Evolutionary conservation across 1,140 invertebrate genomes (phyloP).

Genomic region (Lucilia sericata): DNA sequence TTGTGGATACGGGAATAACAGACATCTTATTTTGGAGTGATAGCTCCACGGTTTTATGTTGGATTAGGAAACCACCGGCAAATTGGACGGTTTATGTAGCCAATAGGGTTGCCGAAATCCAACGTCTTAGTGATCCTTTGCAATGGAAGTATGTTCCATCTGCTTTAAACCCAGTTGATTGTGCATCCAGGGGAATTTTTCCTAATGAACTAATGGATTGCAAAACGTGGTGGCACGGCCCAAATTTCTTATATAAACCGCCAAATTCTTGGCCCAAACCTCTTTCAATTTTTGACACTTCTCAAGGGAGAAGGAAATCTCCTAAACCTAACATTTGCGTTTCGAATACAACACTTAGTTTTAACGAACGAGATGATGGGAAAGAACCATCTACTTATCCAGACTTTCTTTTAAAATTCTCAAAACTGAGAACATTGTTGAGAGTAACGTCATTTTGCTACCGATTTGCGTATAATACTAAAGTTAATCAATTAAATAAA

Average conservation of each 20-base stretch:
- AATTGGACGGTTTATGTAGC: constrained; percentile 9
- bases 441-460: not conserved
- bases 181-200: too few relatives aligned
- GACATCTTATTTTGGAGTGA: not conserved
- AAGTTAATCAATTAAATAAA: not conserved
- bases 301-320: too few relatives aligned
- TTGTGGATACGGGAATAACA: too few relatives aligned
- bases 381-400: not conserved
- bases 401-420: not conserved
- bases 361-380: not conserved
- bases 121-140: not conserved
- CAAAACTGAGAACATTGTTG: not conserved
- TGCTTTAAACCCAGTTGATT: not conserved
- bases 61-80: not conserved
- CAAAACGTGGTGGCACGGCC: too few relatives aligned
- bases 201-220: too few relatives aligned
- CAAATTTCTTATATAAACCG: too few relatives aligned
- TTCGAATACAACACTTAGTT: not conserved
- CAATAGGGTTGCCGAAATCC: not conserved
- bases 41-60: not conserved
- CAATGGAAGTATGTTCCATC: not conserved
- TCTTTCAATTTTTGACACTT: too few relatives aligned
- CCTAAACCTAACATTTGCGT: not conserved
- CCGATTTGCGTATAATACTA: constrained; percentile 3
- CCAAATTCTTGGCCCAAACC: too few relatives aligned